Percentiles rank a stretch among this genome's conserved stretches.
phyloP scores from a whole-genome alignment of 2,797 vertebrate genomes.

The Acrocephalus scirpaceus region DNA sequence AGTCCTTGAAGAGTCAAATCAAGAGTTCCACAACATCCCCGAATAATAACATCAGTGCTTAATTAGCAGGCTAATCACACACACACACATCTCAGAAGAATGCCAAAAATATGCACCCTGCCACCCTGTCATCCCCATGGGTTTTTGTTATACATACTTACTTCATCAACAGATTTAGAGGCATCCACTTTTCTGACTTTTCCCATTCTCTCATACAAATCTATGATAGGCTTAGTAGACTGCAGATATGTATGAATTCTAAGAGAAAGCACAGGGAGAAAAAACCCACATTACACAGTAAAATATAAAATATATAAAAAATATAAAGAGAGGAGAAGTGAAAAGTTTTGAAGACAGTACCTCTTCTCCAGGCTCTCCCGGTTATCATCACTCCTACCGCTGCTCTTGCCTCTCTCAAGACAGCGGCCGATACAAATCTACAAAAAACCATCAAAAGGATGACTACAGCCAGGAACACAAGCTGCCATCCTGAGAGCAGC shows the following conservation, averaged over 20 bases:
- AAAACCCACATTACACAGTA: background rate
- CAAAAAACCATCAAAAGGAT: background rate
- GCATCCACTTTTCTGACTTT: constrained; percentile 94
- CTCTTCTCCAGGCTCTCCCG: constrained; percentile 94
- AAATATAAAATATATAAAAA: background rate
- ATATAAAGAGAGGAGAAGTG: background rate
- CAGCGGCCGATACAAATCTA: constrained; percentile 92
- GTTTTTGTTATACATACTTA: constrained; percentile 65
- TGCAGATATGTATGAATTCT: constrained; percentile 95
- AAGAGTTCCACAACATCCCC: background rate
- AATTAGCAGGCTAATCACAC: background rate
- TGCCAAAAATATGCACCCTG: background rate
- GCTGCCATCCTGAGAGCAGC: background rate
- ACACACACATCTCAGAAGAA: background rate
- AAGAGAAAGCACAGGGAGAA: constrained; percentile 14
- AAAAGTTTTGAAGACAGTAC: constrained; percentile 68
- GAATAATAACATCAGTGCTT: background rate
- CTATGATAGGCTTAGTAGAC: constrained; percentile 94
- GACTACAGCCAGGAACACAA: background rate
- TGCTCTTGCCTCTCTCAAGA: constrained; percentile 95
- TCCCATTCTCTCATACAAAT: constrained; percentile 87
- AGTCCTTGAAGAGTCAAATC: background rate
- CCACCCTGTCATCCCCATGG: background rate
- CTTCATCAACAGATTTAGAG: constrained; percentile 88
- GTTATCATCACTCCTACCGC: constrained; percentile 95